Percentiles rank a stretch among this genome's conserved stretches.
Conservation (phyloP, 2,888 invertebrate genomes). For the Deilephila porcellus region DNA sequence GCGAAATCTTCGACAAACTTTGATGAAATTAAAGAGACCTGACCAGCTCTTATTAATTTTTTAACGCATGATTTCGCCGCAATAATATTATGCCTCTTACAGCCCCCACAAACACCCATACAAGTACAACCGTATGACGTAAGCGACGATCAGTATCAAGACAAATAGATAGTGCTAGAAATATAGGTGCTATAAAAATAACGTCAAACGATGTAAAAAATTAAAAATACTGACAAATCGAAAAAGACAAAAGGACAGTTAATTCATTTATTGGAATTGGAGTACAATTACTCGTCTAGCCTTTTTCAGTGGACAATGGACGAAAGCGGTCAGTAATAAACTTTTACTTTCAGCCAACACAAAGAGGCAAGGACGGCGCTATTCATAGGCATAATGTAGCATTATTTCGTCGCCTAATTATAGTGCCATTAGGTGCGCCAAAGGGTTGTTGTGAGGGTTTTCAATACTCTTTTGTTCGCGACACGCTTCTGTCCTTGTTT, state of each 20-base stretch:
- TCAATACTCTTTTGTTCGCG: conserved; percentile 4
- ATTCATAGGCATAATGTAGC: conserved; percentile 59
- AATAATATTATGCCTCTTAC: too few species aligned
- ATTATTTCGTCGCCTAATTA: conserved; percentile 68
- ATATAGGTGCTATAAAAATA: not conserved
- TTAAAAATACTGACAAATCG: not conserved
- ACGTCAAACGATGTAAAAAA: not conserved
- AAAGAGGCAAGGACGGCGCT: conserved; percentile 55
- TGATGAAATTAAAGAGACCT: too few species aligned
- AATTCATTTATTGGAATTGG: not conserved
- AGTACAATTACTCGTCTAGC: not conserved
- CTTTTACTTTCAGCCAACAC: conserved; percentile 72
- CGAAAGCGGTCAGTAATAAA: conserved; percentile 52
- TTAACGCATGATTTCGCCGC: too few species aligned
- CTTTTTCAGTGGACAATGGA: conserved; percentile 47
- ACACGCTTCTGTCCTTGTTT: not conserved
- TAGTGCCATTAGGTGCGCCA: conserved; percentile 58
- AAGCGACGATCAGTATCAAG: too few species aligned
- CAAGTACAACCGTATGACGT: too few species aligned
- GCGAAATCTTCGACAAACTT: too few species aligned
- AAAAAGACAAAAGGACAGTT: conserved; percentile 17
- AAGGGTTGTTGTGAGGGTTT: conserved; percentile 45
- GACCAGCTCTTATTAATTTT: too few species aligned
- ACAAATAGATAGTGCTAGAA: too few species aligned
- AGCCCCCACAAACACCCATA: too few species aligned